Conservation (phyloP, 1,140 invertebrate species). For the Temnothorax longispinosus region DNA sequence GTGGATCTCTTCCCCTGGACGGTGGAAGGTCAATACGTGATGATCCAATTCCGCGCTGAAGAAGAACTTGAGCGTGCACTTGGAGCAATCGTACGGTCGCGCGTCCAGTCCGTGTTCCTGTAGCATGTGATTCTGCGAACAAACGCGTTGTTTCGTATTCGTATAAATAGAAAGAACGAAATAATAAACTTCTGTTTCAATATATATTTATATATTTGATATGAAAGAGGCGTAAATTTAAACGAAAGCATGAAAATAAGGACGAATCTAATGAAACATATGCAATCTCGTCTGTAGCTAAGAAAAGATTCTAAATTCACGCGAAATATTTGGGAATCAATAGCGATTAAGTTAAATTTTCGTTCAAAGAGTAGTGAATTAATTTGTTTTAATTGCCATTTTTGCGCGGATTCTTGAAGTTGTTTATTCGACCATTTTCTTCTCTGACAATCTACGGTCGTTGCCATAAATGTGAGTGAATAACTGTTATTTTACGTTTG, state of each 20-base stretch:
- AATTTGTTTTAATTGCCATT: neutral
- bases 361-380: neutral
- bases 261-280: neutral
- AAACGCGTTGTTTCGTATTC: neutral
- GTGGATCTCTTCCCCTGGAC: constrained; percentile 11
- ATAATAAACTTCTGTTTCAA: neutral
- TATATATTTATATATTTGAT: neutral
- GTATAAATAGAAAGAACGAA: neutral
- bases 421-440: neutral
- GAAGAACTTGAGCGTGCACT: constrained; percentile 95
- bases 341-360: neutral
- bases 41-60: constrained; percentile 96
- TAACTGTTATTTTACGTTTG: constrained; percentile 9
- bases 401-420: neutral
- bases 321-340: neutral
- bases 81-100: constrained; percentile 93
- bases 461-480: neutral
- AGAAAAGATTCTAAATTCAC: neutral
- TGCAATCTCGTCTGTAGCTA: too few species aligned
- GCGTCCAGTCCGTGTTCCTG: constrained; percentile 92
- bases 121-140: constrained; percentile 90
- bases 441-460: neutral
- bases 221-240: neutral
- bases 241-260: neutral
- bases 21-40: constrained; percentile 86